phyloP scores from a whole-genome alignment of 2,113 vertebrate species.

The Cryptotis parvus region DNA sequence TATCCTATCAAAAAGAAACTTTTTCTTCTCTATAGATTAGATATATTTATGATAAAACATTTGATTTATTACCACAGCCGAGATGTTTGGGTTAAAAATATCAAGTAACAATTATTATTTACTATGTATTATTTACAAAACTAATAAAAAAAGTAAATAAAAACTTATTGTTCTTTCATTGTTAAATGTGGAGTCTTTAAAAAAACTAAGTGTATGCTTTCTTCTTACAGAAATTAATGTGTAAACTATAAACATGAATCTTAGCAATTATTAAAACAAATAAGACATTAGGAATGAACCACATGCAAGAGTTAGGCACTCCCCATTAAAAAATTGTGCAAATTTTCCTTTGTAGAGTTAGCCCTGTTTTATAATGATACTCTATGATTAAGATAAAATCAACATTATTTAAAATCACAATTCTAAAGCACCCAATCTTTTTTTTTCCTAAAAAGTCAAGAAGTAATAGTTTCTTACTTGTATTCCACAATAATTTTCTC shows the following conservation, averaged over 20 bases:
- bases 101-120: background rate
- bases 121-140: background rate
- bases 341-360: background rate
- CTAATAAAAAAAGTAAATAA: background rate
- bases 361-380: background rate
- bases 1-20: background rate
- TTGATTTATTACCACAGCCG: conserved; percentile 11
- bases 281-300: background rate
- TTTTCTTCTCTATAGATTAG: background rate
- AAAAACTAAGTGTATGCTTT: background rate
- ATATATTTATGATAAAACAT: background rate
- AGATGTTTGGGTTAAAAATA: background rate
- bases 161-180: background rate
- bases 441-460: background rate
- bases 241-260: background rate
- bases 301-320: background rate
- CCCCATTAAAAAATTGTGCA: background rate
- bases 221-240: conserved; percentile 10
- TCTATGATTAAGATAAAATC: conserved; percentile 11
- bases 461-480: background rate
- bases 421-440: conserved; percentile 2
- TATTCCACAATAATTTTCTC: background rate
- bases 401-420: conserved; percentile 16
- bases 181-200: background rate
- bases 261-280: conserved; percentile 13